These are phyloP conservation scores for Lepidochrysops patricia DNA, from an alignment of 2,888 invertebrate genomes.

Conservation along the genomic window DNA sequence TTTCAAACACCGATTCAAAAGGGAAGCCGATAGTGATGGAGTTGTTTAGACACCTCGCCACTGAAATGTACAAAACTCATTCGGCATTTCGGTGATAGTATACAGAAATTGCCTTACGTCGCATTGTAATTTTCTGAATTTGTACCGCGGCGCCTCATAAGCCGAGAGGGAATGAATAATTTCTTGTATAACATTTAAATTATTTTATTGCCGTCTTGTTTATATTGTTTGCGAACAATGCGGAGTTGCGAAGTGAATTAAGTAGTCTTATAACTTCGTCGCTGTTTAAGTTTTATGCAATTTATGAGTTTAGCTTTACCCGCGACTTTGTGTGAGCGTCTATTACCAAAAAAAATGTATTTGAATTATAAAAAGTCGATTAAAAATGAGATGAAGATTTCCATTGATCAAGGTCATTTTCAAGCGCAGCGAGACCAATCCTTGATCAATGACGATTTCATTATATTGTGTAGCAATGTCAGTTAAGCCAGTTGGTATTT, in stretches of 20 bases:
- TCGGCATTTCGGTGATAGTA: background rate
- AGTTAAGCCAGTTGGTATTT: too few species aligned
- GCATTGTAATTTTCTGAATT: background rate
- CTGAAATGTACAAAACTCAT: background rate
- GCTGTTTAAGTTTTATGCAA: background rate
- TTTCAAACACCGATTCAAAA: too few species aligned
- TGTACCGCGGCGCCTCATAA: background rate
- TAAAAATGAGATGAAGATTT: too few species aligned
- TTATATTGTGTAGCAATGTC: too few species aligned
- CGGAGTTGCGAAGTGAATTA: constrained; percentile 10
- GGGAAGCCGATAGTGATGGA: too few species aligned
- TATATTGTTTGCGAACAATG: constrained; percentile 10
- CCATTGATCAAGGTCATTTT: too few species aligned
- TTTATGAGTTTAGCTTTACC: background rate
- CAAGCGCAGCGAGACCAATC: too few species aligned
- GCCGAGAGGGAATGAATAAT: constrained; percentile 4
- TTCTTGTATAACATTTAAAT: constrained; percentile 10
- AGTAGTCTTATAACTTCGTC: constrained; percentile 2
- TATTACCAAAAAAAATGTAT: too few species aligned
- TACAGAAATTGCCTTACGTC: background rate
- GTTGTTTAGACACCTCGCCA: too few species aligned
- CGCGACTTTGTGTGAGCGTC: background rate
- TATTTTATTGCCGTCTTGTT: constrained; percentile 11
- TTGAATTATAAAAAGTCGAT: too few species aligned
- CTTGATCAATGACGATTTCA: too few species aligned